phyloP scores from a whole-genome alignment of 2,113 vertebrate genomes.

The Lepisosteus oculatus region DNA sequence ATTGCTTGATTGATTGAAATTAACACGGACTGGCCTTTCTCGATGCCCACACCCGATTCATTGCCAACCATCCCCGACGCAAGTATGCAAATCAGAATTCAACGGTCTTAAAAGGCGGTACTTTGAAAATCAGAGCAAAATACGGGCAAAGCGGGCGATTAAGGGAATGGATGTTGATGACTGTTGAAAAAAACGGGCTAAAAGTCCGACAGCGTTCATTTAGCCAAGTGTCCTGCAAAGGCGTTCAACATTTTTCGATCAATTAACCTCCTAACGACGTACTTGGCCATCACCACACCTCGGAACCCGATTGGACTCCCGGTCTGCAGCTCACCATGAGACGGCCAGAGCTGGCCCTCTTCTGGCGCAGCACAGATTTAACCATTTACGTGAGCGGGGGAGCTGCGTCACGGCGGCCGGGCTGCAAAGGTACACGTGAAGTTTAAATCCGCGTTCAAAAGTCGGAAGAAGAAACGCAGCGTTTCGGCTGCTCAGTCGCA shows the following conservation, averaged over 20 bases:
- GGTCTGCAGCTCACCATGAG: no score
- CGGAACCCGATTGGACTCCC: not conserved
- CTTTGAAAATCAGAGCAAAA: not conserved
- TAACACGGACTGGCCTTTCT: not conserved
- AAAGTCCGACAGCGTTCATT: not conserved
- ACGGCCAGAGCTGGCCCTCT: no score
- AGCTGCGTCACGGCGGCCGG: no score
- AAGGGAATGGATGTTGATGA: not conserved
- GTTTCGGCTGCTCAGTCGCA: no score
- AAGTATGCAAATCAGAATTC: slow-evolving; percentile 1
- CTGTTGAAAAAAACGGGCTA: not conserved
- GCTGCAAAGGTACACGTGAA: no score
- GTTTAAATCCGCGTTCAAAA: no score
- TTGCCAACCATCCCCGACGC: not conserved
- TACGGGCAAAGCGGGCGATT: not conserved
- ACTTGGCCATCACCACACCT: not conserved
- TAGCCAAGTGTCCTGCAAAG: not conserved
- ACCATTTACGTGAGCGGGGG: no score
- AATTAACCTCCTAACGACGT: not conserved
- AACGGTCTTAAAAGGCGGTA: not conserved
- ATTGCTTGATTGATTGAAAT: not conserved
- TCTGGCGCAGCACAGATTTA: no score
- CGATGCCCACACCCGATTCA: not conserved
- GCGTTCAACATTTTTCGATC: not conserved
- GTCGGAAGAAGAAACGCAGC: no score